Base-by-base conservation (phyloP, 2,888 invertebrate species). In the Quadriops clusia region DNA sequence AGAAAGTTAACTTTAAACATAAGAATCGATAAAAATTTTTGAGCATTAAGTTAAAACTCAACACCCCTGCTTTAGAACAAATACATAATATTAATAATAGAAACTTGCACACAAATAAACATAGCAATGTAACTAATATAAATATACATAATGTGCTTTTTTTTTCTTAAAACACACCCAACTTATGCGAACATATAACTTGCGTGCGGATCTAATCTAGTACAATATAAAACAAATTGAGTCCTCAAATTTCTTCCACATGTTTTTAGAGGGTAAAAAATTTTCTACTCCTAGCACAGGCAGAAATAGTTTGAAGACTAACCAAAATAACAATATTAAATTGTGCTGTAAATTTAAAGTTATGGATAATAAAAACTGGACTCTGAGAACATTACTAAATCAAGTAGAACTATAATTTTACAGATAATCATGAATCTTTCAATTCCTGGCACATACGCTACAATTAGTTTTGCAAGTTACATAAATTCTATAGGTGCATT, bases 71-170 rank as follows among this genome's bases (percentile, higher is more conserved):
- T 37, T 26, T 42, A 42, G 41, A 46, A 43, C 42, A 46, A 47
- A 41, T 46, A 44, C 38, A 42, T 42, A 46, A 43, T 36, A 36
- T 17, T 43, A 47, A 47, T 50, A 49, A 46, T 49, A 52, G 45
- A 50, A 53, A 53, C 49, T 53, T 53, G 50, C 54, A 54, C 54
- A 56, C 54, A 54, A 49, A 50, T 49, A 48, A 52, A 51, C 43
- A 51, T 50, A 51, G 46, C 47, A 44, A 47, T 42, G 42, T 43
- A 49, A 47, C 37, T 41, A 40, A 45, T 40, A 41, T 45, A 46
- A 45, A 45, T 44, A 47, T 43, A 49, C 46, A 43, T 40, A 42
- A 43, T 46, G 44, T 48, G 49, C 49, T 23, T 45, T 40, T n/a
- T n/a, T n/a, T n/a, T n/a, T n/a, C n/a, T n/a, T 40, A 38, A 49